Evolutionary conservation across 2,888 invertebrate genomes (phyloP).

Genomic region (Amblyjoppa proteus): DNA sequence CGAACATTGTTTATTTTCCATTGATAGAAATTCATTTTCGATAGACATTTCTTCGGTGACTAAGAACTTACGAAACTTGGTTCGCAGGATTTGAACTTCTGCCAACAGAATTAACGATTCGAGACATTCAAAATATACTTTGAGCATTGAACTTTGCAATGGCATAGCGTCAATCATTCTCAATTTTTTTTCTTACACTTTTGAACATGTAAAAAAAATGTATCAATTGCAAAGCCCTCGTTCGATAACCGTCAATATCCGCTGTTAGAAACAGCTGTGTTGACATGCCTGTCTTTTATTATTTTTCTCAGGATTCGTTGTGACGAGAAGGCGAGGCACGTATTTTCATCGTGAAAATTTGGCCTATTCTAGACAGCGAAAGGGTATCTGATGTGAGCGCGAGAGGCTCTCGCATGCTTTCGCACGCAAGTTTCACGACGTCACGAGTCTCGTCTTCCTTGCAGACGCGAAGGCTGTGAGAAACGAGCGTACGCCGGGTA

Average conservation of each 20-base stretch:
- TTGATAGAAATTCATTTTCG: background rate
- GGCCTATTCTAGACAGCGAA: conserved; percentile 3
- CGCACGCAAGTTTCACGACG: conserved; percentile 51
- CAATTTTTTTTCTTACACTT: background rate
- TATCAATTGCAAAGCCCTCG: background rate
- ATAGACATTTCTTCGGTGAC: background rate
- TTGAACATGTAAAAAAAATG: conserved; percentile 3
- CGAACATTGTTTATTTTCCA: background rate
- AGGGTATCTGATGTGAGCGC: conserved; percentile 2
- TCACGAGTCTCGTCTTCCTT: conserved; percentile 58
- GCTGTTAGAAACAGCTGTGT: background rate
- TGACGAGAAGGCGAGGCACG: background rate
- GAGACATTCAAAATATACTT: background rate
- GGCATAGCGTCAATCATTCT: background rate
- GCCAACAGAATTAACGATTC: background rate
- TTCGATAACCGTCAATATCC: background rate
- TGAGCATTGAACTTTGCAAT: background rate
- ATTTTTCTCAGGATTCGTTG: background rate
- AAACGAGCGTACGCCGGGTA: conserved; percentile 77
- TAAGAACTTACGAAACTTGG: background rate
- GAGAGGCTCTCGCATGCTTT: conserved; percentile 44
- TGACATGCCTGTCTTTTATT: background rate
- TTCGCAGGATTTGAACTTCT: background rate
- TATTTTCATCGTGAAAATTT: conserved; percentile 33
- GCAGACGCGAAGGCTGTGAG: conserved; percentile 72